A percentile compares a stretch with the other conserved stretches of the same genome.
These are phyloP conservation scores for Rhabditoides inermis DNA, from an alignment of 2,888 invertebrate genomes.

Conservation along the genomic window DNA sequence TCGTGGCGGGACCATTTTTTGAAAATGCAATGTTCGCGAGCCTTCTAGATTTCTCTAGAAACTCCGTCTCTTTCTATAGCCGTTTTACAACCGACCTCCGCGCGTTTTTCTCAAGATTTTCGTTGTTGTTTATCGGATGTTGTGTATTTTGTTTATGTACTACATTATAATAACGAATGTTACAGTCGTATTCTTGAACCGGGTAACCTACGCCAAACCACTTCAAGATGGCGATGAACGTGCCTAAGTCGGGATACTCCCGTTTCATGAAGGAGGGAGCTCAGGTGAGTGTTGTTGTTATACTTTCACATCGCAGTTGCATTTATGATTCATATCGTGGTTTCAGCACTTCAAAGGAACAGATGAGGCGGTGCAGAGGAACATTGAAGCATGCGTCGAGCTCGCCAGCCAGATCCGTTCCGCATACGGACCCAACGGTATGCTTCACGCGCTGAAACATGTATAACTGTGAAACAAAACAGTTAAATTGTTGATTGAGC, in stretches of 20 bases:
- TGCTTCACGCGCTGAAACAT: slow-evolving; percentile 55
- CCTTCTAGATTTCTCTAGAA: too few species aligned
- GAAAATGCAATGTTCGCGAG: too few species aligned
- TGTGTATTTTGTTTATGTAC: neutral
- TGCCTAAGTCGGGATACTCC: slow-evolving; percentile 49
- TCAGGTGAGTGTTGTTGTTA: slow-evolving; percentile 21
- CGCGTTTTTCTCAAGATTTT: too few species aligned
- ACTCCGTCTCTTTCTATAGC: too few species aligned
- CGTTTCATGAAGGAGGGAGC: slow-evolving; percentile 52
- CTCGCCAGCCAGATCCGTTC: slow-evolving; percentile 85
- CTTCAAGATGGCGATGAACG: slow-evolving; percentile 45
- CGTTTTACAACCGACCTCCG: too few species aligned
- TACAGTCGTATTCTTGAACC: too few species aligned
- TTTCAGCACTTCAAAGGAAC: slow-evolving; percentile 73
- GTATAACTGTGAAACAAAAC: neutral
- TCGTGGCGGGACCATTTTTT: too few species aligned
- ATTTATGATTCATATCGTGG: neutral
- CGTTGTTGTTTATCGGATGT: neutral
- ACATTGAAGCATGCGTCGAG: slow-evolving; percentile 89
- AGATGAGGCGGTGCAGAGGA: slow-evolving; percentile 89
- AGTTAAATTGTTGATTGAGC: neutral
- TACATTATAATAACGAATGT: slow-evolving; percentile 3
- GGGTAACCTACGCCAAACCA: too few species aligned
- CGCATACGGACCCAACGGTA: slow-evolving; percentile 94
- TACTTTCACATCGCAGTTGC: neutral